phyloP scores from a whole-genome alignment of 2,888 invertebrate genomes.

The Dolomedes plantarius region DNA sequence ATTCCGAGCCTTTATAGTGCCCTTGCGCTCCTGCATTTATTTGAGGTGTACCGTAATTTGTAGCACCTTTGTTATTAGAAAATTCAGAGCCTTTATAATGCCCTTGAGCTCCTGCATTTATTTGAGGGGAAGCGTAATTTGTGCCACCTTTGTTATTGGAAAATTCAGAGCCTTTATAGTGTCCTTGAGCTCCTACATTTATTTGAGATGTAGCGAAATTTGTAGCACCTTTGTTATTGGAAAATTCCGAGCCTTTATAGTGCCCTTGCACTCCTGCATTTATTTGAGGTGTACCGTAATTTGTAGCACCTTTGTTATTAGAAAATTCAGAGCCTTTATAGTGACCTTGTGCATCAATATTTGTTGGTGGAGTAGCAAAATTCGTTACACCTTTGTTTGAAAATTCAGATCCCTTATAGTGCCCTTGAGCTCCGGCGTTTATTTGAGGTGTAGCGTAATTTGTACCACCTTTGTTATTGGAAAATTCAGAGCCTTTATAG shows the following conservation, averaged over 20 bases:
- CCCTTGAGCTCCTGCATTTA: background rate
- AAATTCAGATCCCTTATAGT: conserved; percentile 14
- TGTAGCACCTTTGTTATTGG: too few species aligned
- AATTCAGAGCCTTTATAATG: background rate
- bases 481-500: background rate
- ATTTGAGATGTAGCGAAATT: too few species aligned
- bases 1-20: conserved; percentile 12
- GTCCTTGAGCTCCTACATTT: too few species aligned
- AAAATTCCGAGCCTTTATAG: too few species aligned
- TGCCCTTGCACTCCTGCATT: too few species aligned
- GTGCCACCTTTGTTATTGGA: too few species aligned
- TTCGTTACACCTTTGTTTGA: background rate
- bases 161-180: too few species aligned
- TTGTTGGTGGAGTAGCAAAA: background rate
- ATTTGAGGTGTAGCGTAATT: background rate
- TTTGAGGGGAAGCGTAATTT: background rate
- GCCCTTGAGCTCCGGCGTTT: background rate
- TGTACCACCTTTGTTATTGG: background rate
- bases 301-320: too few species aligned
- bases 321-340: conserved; percentile 2
- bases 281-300: too few species aligned
- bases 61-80: background rate
- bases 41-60: background rate
- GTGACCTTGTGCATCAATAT: background rate
- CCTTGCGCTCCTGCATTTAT: background rate